Evolutionary conservation across 2,888 invertebrate genomes (phyloP).

Genomic region (Eledona agricola): DNA sequence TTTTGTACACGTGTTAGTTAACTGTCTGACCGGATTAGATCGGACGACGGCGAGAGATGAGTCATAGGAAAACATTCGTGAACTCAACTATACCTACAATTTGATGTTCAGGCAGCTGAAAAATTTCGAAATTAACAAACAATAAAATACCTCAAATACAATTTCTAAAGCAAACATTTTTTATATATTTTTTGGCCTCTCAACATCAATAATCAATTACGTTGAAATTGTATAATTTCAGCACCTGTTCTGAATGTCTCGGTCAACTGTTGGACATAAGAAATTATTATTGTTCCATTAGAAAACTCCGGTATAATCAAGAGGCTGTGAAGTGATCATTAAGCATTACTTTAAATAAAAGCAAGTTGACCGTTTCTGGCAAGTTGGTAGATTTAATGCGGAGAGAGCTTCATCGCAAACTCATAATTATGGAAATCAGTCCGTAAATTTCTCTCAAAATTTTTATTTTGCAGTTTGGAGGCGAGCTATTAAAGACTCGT

Average conservation of each 20-base stretch:
- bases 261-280: slow-evolving; percentile 9
- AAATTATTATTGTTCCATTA: slow-evolving; percentile 2
- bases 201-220: slow-evolving; percentile 4
- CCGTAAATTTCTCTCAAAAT: slow-evolving; percentile 20
- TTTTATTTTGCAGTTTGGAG: slow-evolving; percentile 23
- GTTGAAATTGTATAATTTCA: slow-evolving; percentile 1
- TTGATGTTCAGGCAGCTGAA: too few species aligned
- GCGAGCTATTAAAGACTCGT: slow-evolving; percentile 23
- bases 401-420: slow-evolving; percentile 24
- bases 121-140: too few species aligned
- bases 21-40: too few species aligned
- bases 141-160: too few species aligned
- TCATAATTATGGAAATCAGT: slow-evolving; percentile 33
- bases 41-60: too few species aligned
- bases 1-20: too few species aligned
- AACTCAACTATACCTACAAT: too few species aligned
- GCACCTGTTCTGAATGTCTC: not conserved
- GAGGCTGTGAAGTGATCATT: slow-evolving; percentile 30
- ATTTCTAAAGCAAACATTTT: too few species aligned
- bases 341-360: slow-evolving; percentile 17
- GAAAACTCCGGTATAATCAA: too few species aligned
- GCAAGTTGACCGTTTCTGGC: slow-evolving; percentile 28
- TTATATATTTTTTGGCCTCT: too few species aligned
- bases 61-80: too few species aligned
- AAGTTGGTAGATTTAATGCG: slow-evolving; percentile 19